Conservation (phyloP, 2,797 vertebrate genomes). For the Peromyscus melanophrys region DNA sequence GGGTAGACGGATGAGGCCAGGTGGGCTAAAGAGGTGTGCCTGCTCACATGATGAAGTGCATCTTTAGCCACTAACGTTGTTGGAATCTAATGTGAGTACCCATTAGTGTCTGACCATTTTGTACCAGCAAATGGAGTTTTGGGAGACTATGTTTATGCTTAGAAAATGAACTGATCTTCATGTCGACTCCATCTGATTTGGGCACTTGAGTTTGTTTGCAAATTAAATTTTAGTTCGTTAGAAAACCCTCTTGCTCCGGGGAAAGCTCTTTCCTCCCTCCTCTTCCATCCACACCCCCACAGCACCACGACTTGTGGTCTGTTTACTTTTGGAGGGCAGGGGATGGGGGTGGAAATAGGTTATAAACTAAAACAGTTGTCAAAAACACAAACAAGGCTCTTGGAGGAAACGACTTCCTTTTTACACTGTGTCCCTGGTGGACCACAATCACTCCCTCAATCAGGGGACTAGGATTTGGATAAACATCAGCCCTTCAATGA, state of each 20-base stretch:
- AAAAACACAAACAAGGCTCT: slow-evolving; percentile 83
- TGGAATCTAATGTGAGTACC: not conserved
- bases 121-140: slow-evolving; percentile 1
- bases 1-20: not conserved
- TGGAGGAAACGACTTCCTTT: slow-evolving; percentile 81
- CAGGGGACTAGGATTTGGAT: slow-evolving; percentile 59
- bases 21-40: not conserved
- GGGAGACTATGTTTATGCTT: slow-evolving; percentile 11
- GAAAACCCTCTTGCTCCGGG: slow-evolving; percentile 59
- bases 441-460: slow-evolving; percentile 80
- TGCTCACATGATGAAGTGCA: not conserved
- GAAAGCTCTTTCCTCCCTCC: slow-evolving; percentile 78
- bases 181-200: slow-evolving; percentile 66
- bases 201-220: slow-evolving; percentile 73
- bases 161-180: slow-evolving; percentile 27
- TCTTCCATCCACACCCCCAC: slow-evolving; percentile 63
- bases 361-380: slow-evolving; percentile 77
- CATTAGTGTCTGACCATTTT: not conserved
- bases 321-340: slow-evolving; percentile 79
- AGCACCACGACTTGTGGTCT: slow-evolving; percentile 66
- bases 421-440: slow-evolving; percentile 71
- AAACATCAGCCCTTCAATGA: slow-evolving; percentile 75
- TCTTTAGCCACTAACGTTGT: not conserved
- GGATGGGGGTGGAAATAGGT: slow-evolving; percentile 80
- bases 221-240: slow-evolving; percentile 70